Evolutionary conservation across 2,888 invertebrate species (phyloP).

Genomic region (Sphaerophoria taeniata): DNA sequence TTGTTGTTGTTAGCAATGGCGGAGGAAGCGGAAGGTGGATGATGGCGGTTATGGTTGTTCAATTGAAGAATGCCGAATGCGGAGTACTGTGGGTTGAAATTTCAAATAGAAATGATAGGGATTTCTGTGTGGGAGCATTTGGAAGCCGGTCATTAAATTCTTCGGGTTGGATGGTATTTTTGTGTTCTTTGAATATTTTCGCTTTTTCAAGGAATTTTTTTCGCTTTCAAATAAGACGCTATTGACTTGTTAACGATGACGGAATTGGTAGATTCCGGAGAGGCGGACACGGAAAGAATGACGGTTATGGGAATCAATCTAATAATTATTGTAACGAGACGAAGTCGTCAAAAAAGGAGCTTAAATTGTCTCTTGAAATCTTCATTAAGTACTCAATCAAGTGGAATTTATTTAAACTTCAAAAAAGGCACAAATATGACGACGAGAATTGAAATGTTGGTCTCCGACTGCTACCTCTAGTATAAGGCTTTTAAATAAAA

Average conservation of each 20-base stretch:
- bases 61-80: not conserved
- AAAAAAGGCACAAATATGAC: no score
- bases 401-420: not conserved
- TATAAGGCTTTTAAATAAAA: no score
- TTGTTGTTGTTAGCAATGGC: conserved; percentile 3
- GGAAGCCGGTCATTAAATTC: conserved; percentile 24
- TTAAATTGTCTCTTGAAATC: not conserved
- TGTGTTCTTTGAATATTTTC: conserved; percentile 20
- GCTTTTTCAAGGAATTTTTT: conserved; percentile 8
- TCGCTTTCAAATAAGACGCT: not conserved
- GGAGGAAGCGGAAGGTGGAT: not conserved
- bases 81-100: not conserved
- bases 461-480: no score
- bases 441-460: no score
- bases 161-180: not conserved
- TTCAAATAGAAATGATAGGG: not conserved
- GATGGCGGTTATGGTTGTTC: not conserved
- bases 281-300: no score
- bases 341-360: conserved; percentile 4
- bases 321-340: no score
- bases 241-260: not conserved
- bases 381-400: not conserved
- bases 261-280: not conserved
- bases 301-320: no score
- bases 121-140: conserved; percentile 21